Percentiles rank a stretch among this genome's conserved stretches.
Conservation (phyloP, 2,888 invertebrate species). For the Pandemis heparana region DNA sequence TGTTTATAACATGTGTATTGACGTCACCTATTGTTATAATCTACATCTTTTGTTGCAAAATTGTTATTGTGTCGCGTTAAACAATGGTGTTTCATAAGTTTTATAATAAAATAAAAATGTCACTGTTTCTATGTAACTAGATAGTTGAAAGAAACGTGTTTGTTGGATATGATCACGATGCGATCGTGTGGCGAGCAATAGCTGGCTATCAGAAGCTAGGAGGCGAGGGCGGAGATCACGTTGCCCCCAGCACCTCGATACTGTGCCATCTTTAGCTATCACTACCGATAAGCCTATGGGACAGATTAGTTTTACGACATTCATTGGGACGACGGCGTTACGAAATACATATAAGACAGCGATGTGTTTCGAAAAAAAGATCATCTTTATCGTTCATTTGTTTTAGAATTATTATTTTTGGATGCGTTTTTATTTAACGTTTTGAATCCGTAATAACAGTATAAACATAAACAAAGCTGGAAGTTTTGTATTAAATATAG, state of each 20-base stretch:
- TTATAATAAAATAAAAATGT: slow-evolving; percentile 18
- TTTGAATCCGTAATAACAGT: not conserved
- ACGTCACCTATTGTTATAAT: slow-evolving; percentile 41
- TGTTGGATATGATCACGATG: slow-evolving; percentile 56
- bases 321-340: slow-evolving; percentile 6
- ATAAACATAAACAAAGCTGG: no score
- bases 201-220: slow-evolving; percentile 30
- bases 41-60: slow-evolving; percentile 37
- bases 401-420: not conserved
- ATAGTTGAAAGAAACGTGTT: slow-evolving; percentile 43
- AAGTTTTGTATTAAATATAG: not conserved
- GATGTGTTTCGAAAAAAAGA: slow-evolving; percentile 1
- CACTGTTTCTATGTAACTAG: slow-evolving; percentile 29
- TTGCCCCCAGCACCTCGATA: slow-evolving; percentile 21
- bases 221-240: slow-evolving; percentile 39
- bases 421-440: not conserved
- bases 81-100: slow-evolving; percentile 23
- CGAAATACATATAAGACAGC: slow-evolving; percentile 1
- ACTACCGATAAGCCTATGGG: slow-evolving; percentile 25
- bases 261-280: slow-evolving; percentile 35
- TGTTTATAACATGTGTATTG: slow-evolving; percentile 26
- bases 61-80: slow-evolving; percentile 8
- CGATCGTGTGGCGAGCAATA: slow-evolving; percentile 54
- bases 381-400: not conserved
- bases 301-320: slow-evolving; percentile 20